A percentile compares a stretch with the other conserved stretches of the same genome.
These are phyloP conservation scores for Drosophila kohkoa DNA, from an alignment of 1,140 invertebrate genomes.

Conservation along the genomic window DNA sequence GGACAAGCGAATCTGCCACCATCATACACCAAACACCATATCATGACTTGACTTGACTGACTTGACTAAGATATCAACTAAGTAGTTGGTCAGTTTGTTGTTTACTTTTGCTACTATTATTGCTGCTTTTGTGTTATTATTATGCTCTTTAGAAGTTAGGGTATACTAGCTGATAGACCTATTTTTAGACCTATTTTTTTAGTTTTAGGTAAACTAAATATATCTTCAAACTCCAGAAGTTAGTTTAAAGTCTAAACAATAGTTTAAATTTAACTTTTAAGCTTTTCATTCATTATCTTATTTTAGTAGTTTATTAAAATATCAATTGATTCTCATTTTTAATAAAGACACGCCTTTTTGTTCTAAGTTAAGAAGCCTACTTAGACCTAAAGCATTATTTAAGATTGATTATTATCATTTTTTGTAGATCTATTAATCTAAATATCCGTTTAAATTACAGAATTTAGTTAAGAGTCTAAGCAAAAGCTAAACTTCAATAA, in stretches of 20 bases:
- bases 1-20: conserved; percentile 52
- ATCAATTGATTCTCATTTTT: no score
- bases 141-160: background rate
- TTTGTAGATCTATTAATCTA: no score
- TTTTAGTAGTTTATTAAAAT: no score
- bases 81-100: conserved; percentile 36
- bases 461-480: background rate
- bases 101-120: conserved; percentile 38
- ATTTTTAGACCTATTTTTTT: background rate
- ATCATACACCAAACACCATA: conserved; percentile 20
- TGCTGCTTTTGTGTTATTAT: conserved; percentile 1
- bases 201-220: no score
- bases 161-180: background rate
- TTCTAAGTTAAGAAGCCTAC: no score
- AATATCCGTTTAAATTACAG: background rate
- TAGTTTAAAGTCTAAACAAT: no score
- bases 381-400: no score
- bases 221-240: no score
- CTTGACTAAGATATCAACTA: conserved; percentile 62
- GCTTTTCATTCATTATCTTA: no score
- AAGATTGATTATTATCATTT: no score
- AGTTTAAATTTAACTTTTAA: no score
- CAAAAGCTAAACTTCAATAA: background rate
- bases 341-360: no score
- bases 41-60: conserved; percentile 49